Evolutionary conservation across 2,797 vertebrate genomes (phyloP), one percentile per base, ranked within the genome.

Genomic region (Esox masquinongy): DNA sequence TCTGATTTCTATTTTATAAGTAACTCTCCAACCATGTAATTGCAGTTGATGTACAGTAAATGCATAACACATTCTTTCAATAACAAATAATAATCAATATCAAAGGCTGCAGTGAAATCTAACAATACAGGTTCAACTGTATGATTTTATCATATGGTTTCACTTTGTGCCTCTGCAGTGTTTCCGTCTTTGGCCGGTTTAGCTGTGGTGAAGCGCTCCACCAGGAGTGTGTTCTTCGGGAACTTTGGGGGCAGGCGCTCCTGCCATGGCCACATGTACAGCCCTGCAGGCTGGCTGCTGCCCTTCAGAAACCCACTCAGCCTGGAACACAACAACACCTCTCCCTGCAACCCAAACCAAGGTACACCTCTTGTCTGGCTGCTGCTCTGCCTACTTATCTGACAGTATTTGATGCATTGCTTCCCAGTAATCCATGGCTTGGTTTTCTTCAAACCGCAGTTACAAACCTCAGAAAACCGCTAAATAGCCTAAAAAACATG

Each of bases 281-380:
- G 96, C 77, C 96, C 96, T 2, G 95, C 91, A 1, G 96, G 97
- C 39, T 98, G 97, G 97, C 87, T 97, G 59, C 91, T 98, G 72
- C 95, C 94, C 0, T 87, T 92, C 77, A 93, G 72, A 80, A 88
- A 95, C 84, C 86, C 77, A 0, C 71, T 95, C 5, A 92, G 91
- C 80, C 77, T 84, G 74, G 80, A 78, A 61, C 87, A 83, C 7
- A 96, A 95, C 72, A 81, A 26, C 77, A 95, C 92, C 77, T 75
- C 78, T 73, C 63, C 50, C 76, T 97, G 95, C 89, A 91, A 96
- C 75, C 92, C 95, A 72, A 90, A 87, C 87, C 88, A 91, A 89
- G 96, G 97, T 97, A 89, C 43, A 47, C 12, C 29, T 64, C 24
- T 22, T 66, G 59, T 12, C 59, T 63, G 26, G 22, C 17, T 24